Percentiles rank a stretch among this genome's conserved stretches.
Conservation (phyloP, 1,140 invertebrate species). For the Drosophila eugracilis region DNA sequence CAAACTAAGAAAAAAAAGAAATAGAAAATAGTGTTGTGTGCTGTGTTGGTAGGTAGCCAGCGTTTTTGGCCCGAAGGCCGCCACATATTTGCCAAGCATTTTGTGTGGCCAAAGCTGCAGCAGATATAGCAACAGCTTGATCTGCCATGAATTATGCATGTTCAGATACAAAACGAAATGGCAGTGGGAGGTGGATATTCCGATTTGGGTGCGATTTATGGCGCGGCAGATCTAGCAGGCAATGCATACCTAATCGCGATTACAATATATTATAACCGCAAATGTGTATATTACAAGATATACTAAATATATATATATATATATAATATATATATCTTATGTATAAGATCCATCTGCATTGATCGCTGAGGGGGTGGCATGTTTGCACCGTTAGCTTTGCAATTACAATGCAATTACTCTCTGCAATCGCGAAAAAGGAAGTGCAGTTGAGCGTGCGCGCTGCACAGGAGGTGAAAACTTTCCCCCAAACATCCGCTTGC, state of each 20-base stretch:
- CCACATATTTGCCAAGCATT: constrained; percentile 76
- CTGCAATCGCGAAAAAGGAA: constrained; percentile 63
- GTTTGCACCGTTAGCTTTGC: constrained; percentile 68
- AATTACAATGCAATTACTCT: constrained; percentile 81
- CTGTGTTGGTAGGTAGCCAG: constrained; percentile 48
- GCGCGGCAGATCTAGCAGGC: constrained; percentile 74
- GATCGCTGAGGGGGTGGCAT: constrained; percentile 30
- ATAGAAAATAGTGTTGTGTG: neutral
- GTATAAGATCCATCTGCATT: constrained; percentile 32
- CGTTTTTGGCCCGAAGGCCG: constrained; percentile 60
- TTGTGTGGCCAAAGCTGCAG: constrained; percentile 63
- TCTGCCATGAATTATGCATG: constrained; percentile 82
- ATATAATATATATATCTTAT: neutral
- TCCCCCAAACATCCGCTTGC: constrained; percentile 33
- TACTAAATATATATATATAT: neutral
- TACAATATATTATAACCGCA: constrained; percentile 74
- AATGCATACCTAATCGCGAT: constrained; percentile 79
- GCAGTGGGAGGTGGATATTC: constrained; percentile 46
- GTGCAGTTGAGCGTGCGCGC: constrained; percentile 74
- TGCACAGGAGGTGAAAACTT: constrained; percentile 37
- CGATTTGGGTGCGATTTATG: constrained; percentile 78
- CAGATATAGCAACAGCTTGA: constrained; percentile 55
- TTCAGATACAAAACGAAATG: constrained; percentile 50
- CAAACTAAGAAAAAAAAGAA: constrained; percentile 17
- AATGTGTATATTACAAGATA: constrained; percentile 77